These are phyloP conservation scores for Eulemur albifrons DNA, from an alignment of 2,797 vertebrate genomes.

Conservation along the genomic window DNA sequence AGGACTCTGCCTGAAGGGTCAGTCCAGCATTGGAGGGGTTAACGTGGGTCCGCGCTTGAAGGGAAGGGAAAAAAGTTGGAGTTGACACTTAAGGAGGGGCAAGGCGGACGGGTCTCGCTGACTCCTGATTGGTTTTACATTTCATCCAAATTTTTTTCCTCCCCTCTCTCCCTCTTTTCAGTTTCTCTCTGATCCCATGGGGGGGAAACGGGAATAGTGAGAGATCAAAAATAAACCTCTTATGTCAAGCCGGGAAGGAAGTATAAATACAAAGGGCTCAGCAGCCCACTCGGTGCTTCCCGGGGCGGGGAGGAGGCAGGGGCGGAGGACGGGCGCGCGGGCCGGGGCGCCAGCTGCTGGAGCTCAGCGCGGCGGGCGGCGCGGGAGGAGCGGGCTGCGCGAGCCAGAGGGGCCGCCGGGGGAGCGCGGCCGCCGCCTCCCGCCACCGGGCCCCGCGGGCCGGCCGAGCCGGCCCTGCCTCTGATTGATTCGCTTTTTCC, in stretches of 20 bases:
- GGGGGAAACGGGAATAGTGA: constrained; percentile 91
- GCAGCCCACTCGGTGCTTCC: constrained; percentile 82
- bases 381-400: constrained; percentile 22
- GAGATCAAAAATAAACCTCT: constrained; percentile 96
- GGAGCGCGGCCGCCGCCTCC: not conserved
- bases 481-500: not conserved
- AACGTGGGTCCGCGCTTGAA: constrained; percentile 7
- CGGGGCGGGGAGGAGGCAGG: constrained; percentile 63
- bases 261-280: constrained; percentile 94
- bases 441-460: not conserved
- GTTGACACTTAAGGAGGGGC: constrained; percentile 79
- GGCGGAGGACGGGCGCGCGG: constrained; percentile 43
- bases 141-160: constrained; percentile 83
- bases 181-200: constrained; percentile 88
- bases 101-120: constrained; percentile 83
- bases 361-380: not conserved
- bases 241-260: constrained; percentile 90
- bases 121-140: constrained; percentile 90
- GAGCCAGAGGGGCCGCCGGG: constrained; percentile 46
- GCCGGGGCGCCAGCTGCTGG: constrained; percentile 38
- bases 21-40: constrained; percentile 54
- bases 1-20: not conserved
- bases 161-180: constrained; percentile 64
- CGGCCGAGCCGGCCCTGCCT: not conserved
- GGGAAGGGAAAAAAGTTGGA: constrained; percentile 56